These are phyloP conservation scores for Platysteira castanea DNA, from an alignment of 2,113 vertebrate genomes.

Conservation along the genomic window DNA sequence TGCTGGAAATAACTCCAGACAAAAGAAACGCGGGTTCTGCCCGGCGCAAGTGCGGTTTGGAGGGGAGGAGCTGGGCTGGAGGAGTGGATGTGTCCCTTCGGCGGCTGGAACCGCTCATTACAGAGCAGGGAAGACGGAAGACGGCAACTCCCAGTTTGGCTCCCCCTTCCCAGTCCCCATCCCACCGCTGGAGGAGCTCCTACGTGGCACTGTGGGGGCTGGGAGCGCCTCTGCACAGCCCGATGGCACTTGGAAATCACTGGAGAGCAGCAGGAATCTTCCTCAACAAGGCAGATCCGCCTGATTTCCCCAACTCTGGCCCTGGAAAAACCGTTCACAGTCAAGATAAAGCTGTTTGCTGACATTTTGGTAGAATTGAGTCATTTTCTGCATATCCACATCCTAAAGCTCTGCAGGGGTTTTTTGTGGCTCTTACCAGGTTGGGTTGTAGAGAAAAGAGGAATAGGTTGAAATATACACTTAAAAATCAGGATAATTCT, in stretches of 20 bases:
- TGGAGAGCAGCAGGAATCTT: not conserved
- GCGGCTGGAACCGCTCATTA: conserved; percentile 6
- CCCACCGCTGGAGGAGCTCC: not conserved
- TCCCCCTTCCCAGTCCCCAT: not conserved
- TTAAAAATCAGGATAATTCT: not conserved
- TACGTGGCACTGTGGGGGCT: conserved; percentile 64
- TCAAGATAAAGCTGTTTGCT: not conserved
- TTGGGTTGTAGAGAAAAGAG: not conserved
- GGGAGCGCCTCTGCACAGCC: not conserved
- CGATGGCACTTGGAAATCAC: rapidly evolving
- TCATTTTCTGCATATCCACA: not conserved
- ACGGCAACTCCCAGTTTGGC: conserved; percentile 14
- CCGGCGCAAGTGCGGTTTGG: not conserved
- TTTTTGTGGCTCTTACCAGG: not conserved
- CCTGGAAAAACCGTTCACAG: not conserved
- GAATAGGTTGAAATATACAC: rapidly evolving
- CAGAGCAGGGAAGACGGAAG: not conserved
- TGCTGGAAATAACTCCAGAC: not conserved
- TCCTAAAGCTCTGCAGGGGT: not conserved
- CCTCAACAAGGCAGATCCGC: not conserved
- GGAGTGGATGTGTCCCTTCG: not conserved
- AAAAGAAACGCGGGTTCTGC: not conserved
- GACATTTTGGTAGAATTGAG: not conserved
- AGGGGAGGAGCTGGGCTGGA: not conserved
- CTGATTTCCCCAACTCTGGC: not conserved